phyloP scores from a whole-genome alignment of 2,888 invertebrate species.

The Epirrhoe alternata region DNA sequence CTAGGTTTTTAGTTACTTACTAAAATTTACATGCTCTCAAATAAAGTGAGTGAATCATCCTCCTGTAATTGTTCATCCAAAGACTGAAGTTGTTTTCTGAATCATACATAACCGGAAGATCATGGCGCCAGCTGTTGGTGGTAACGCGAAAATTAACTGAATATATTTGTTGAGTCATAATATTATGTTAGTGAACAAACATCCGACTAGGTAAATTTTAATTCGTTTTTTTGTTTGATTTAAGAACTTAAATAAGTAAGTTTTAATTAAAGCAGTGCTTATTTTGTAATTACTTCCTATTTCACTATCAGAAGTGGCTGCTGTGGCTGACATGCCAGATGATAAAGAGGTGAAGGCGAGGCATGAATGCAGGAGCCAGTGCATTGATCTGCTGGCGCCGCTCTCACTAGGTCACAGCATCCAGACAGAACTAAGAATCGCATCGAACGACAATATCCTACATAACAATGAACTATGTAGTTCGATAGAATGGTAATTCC shows the following conservation, averaged over 20 bases:
- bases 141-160: neutral
- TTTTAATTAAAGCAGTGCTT: neutral
- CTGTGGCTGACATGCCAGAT: constrained; percentile 18
- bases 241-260: neutral
- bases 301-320: constrained; percentile 7
- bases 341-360: constrained; percentile 23
- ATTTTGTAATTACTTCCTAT: constrained; percentile 8
- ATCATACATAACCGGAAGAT: constrained; percentile 30
- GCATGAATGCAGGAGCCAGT: constrained; percentile 21
- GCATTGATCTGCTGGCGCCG: constrained; percentile 35
- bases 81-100: constrained; percentile 25
- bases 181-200: neutral
- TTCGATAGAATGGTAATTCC: neutral
- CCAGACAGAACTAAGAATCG: constrained; percentile 13
- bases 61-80: constrained; percentile 19
- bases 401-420: constrained; percentile 30
- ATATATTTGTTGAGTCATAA: neutral
- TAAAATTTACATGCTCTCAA: neutral
- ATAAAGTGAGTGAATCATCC: constrained; percentile 26
- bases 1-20: neutral
- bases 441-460: neutral
- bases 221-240: too few relatives aligned
- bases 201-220: neutral
- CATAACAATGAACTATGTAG: neutral
- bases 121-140: constrained; percentile 21